Evolutionary conservation across 1,140 invertebrate genomes (phyloP), one percentile per base, ranked within the genome.

Genomic region (Drosophila albomicans): DNA sequence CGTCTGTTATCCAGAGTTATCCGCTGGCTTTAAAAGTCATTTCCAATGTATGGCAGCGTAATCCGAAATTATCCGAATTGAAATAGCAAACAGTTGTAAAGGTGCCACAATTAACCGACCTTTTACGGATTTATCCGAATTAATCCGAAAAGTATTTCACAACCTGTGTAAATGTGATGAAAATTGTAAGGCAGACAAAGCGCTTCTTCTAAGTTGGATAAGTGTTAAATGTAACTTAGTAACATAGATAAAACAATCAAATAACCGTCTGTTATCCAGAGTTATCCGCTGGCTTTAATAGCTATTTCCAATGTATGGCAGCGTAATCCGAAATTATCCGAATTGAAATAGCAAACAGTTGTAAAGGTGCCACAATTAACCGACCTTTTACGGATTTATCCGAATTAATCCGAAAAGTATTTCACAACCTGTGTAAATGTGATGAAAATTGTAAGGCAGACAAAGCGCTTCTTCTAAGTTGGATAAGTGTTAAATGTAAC

Each of bases 401-500:
- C 52, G 32, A 16, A 20, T 0, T 38, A 11, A 16, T 13, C 0
- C 5, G 5, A 4, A 51, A 32, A 5, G 41, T 25, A 51, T 65
- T 72, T 66, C 35, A 15, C 51, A 66, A 43, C 52, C 15, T 15
- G 30, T 65, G 41, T 43, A 59, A 61, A 62, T 49, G 54, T 52
- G 11, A 7, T 15, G 15, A 15, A 15, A 15, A 15, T 15, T 15
- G 15, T 15, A 15, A 15, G 15, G 15, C 15, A 15, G 15, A 15
- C 15, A 15, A 15, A 15, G 15, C 15, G 15, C 15, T 15, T 15
- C 15, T 15, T 15, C 15, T 15, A 15, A 15, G 15, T 15, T 15
- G 15, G 0, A 1, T 15, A 15, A 15, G 15, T 15, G 15, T 15
- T 15, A 15, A 15, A 15, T 15, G 15, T 15, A 15, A 15, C 15